Percentiles rank a stretch among this genome's conserved stretches.
phyloP scores from a whole-genome alignment of 1,140 invertebrate species.

The Acromyrmex heyeri region DNA sequence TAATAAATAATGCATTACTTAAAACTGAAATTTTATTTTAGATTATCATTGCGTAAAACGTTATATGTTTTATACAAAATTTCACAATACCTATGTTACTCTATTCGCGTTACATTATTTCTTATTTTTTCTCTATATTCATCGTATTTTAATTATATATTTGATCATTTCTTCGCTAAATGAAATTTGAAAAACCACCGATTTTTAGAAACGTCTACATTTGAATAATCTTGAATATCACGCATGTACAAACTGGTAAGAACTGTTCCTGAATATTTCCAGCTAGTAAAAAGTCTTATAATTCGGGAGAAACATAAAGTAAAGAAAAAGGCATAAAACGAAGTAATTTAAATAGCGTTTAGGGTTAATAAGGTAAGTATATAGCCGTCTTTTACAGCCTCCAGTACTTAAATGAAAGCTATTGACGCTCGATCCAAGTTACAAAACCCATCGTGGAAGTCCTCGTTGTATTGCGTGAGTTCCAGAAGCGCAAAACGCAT shows the following conservation, averaged over 20 bases:
- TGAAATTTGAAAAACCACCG: not conserved
- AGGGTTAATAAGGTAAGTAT: constrained; percentile 25
- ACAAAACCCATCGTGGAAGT: constrained; percentile 45
- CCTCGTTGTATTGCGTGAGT: constrained; percentile 55
- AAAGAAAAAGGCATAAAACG: not conserved
- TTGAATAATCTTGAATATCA: constrained; percentile 1
- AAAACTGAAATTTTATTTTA: not conserved
- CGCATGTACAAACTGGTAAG: not conserved
- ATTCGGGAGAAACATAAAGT: not conserved
- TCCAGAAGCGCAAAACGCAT: constrained; percentile 71
- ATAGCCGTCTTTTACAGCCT: constrained; percentile 30
- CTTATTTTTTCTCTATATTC: not conserved
- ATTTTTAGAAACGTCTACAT: not conserved
- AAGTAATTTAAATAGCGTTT: constrained; percentile 13
- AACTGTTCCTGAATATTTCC: not conserved
- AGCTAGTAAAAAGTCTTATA: not conserved
- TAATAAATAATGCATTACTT: not conserved
- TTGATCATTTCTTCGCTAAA: not conserved
- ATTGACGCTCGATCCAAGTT: constrained; percentile 40
- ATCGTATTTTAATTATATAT: not conserved
- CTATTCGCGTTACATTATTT: not conserved
- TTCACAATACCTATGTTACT: not conserved
- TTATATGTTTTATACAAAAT: not conserved
- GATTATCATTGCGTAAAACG: not conserved
- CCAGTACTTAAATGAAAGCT: constrained; percentile 29